phyloP scores from a whole-genome alignment of 2,113 vertebrate species.

The Anolis carolinensis region DNA sequence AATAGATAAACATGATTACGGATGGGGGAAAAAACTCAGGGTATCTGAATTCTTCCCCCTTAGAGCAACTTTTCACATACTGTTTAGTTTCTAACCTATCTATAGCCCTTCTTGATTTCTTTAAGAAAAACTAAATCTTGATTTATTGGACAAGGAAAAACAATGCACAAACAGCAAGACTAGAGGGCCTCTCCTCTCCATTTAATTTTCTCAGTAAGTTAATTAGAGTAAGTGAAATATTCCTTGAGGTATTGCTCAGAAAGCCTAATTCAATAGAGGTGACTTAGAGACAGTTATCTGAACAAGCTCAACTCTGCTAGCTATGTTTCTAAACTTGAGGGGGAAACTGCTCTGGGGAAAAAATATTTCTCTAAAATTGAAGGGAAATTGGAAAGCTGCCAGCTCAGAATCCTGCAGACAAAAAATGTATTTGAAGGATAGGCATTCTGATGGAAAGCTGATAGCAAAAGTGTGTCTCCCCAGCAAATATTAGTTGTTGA shows the following conservation, averaged over 20 bases:
- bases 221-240: constrained; percentile 1
- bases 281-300: background rate
- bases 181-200: constrained; percentile 30
- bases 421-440: background rate
- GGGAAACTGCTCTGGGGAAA: background rate
- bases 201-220: background rate
- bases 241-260: background rate
- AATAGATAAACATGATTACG: constrained; percentile 8
- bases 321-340: background rate
- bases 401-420: background rate
- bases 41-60: background rate
- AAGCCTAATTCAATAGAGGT: constrained; percentile 10
- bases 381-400: background rate
- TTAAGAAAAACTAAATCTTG: constrained; percentile 5
- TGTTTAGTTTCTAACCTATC: background rate
- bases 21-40: background rate
- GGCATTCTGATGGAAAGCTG: background rate
- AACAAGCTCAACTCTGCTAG: background rate
- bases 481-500: background rate
- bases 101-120: constrained; percentile 20
- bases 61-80: constrained; percentile 1
- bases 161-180: constrained; percentile 7
- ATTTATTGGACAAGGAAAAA: constrained; percentile 23
- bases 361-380: background rate
- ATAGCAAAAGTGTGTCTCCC: background rate